These are phyloP conservation scores for Lepidotrigona ventralis DNA, from an alignment of 1,140 invertebrate genomes.

Conservation along the genomic window DNA sequence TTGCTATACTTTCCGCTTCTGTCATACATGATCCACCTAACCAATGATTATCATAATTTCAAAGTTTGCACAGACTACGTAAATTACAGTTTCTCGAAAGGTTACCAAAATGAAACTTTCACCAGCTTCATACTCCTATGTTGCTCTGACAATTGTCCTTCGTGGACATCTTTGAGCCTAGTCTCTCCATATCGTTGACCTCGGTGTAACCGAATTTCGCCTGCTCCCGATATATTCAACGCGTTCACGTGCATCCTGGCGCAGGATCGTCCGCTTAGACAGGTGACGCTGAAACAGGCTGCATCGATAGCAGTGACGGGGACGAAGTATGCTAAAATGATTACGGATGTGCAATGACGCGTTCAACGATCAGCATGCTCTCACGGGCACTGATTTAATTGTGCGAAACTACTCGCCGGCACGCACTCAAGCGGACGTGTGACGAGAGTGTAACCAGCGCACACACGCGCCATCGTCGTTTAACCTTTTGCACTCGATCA, in stretches of 20 bases:
- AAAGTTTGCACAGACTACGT: neutral
- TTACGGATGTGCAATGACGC: conserved; percentile 9
- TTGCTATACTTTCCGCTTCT: conserved; percentile 81
- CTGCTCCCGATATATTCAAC: neutral
- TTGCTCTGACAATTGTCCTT: conserved; percentile 48
- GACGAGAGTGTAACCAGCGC: too few species aligned
- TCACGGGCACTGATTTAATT: conserved; percentile 31
- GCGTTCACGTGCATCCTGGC: neutral
- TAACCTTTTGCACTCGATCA: too few species aligned
- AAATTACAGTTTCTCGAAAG: too few species aligned
- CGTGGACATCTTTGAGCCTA: neutral
- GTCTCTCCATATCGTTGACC: too few species aligned
- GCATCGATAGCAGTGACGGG: neutral
- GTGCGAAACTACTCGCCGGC: neutral
- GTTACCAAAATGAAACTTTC: conserved; percentile 60
- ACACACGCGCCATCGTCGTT: neutral
- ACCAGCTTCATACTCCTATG: conserved; percentile 72
- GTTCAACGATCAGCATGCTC: neutral
- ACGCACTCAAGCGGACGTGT: neutral
- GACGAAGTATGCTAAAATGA: conserved; percentile 15
- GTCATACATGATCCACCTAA: conserved; percentile 74
- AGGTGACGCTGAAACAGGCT: neutral
- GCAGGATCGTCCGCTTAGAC: neutral
- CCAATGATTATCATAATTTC: neutral
- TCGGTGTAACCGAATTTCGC: neutral